Base-by-base conservation (phyloP, 2,113 vertebrate genomes). In the Sapayoa aenigma region DNA sequence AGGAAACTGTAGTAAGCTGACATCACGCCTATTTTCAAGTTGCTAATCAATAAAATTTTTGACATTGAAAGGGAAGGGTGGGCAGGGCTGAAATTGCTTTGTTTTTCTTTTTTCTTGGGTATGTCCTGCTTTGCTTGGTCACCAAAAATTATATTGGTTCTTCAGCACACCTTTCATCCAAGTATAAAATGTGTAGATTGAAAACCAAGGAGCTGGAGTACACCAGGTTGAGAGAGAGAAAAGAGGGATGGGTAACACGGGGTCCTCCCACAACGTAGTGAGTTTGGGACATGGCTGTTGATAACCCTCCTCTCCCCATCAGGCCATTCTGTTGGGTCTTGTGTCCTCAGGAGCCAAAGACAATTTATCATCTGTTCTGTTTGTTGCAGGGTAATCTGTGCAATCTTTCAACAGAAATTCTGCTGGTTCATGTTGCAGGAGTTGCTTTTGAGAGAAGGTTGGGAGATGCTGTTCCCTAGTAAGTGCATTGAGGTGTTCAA, bases 21-120 rank as follows among this genome's bases (percentile, higher is more conserved):
- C 84, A 92, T 71, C 66, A 46, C 0, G 0, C 65, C 71, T 87
- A 2, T 74, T 30, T 90, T 69, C 65, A 23, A 50, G 49, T 56
- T 35, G 56, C 46, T 76, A 74, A 94, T 90, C 87, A 47, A 92
- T 94, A 63, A 72, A 28, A 41, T 30, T 80, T 95, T 69, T 77
- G 39, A 90, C 75, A 80, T 39, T 77, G 82, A 59, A 88, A 81
- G 39, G 41, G 65, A 67, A 78, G 28, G 58, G 41, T 41, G 52
- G 53, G 33, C 33, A 88, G 46, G 66, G 16, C 35, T 71, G 72
- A 69, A 91, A 77, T 73, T 3, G 28, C 33, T 84, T 72, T n/a
- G 14, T 8, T 66, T 79, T 75, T 68, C 50, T 75, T 55, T 55
- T 14, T 80, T 68, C 58, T 73, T 71, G 41, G n/a, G 33, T 35